Conservation (phyloP, 2,113 vertebrate genomes). For the Mirza zaza region DNA sequence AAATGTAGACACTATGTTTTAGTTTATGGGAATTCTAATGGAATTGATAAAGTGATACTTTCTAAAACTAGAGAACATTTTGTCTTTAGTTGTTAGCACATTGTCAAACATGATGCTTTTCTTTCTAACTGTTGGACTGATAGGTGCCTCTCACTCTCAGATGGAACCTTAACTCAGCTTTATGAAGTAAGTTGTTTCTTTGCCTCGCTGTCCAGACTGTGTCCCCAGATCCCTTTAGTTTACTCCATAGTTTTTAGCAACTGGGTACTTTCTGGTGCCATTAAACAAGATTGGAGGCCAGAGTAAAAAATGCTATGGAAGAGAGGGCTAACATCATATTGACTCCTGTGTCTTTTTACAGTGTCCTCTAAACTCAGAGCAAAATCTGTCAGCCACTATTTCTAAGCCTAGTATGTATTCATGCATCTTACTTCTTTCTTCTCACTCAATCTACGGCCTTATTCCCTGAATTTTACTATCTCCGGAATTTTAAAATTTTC, state of each 20-base stretch:
- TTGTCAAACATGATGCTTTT: background rate
- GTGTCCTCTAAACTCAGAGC: background rate
- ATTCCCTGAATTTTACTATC: background rate
- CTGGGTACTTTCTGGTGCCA: background rate
- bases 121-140: background rate
- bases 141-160: background rate
- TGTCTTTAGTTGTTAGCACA: constrained; percentile 19
- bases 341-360: background rate
- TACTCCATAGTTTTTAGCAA: background rate
- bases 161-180: background rate
- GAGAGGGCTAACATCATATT: background rate
- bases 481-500: background rate
- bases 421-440: background rate
- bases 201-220: background rate
- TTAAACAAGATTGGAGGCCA: background rate
- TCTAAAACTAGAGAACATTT: constrained; percentile 30
- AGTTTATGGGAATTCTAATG: background rate
- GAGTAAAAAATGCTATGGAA: background rate
- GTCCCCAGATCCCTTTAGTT: background rate
- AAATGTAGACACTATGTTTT: background rate
- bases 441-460: background rate
- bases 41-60: constrained; percentile 28
- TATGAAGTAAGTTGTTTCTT: background rate
- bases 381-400: background rate
- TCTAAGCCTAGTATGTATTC: background rate